Base-by-base conservation (phyloP, 2,113 vertebrate species). In the Callionymus lyra region DNA sequence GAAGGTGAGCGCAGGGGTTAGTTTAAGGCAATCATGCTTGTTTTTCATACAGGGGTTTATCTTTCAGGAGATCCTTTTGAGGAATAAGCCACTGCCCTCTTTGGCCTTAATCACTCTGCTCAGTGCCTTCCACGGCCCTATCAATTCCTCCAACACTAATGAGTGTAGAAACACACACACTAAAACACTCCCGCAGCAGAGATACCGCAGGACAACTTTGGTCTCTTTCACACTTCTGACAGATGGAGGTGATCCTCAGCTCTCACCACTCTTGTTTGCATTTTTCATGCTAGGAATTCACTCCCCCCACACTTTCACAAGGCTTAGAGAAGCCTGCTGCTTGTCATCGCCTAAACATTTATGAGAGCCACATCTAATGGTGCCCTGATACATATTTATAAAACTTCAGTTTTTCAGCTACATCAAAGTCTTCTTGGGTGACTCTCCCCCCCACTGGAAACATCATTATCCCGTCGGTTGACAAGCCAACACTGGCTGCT, bases 131-230 rank as follows among this genome's bases (percentile, higher is more conserved):
- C 59, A 65, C 63, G 74, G 80, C 66, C 64, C 71, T 77, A 77
- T 84, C 80, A 80, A 81, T 81, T 84, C 79, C 74, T 71, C 70
- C 69, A 63, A 67, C 59, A 72, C 68, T 77, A 84, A 84, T 77
- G 74, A 84, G 74, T 54, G 56, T 47, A 38, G 56, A 45, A 59
- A 62, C 53, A 57, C 74, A 68, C 59, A n/a, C 39, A 31, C 41
- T 45, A 34, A 42, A 12, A 44, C 49, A 51, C 72, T 65, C 58
- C 31, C 51, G 41, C 31, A 35, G 21, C 41, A 27, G 35, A 17
- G 52, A 49, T 53, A 43, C 53, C 38, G 47, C 47, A 27, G 48
- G 15, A 44, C 43, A 47, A 48, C 55, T 48, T 56, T 56, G 10
- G 41, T 73, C 55, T 56, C 34, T 19, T n/a, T 19, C 11, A n/a